These are phyloP conservation scores for Chrysolina americana DNA, from an alignment of 2,888 invertebrate species.

Conservation along the genomic window DNA sequence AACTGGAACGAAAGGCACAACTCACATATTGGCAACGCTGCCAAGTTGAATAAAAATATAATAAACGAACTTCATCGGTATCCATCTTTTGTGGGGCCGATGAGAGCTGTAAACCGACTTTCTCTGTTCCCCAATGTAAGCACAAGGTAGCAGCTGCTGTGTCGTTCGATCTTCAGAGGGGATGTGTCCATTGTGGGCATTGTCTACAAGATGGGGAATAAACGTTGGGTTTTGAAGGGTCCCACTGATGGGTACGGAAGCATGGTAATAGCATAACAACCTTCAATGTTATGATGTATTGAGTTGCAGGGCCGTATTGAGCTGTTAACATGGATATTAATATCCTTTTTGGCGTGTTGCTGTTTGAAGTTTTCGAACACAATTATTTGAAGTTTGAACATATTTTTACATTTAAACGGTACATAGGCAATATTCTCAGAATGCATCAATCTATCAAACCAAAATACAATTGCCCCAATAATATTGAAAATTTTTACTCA, in stretches of 20 bases:
- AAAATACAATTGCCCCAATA: too few relatives aligned
- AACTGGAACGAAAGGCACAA: too few relatives aligned
- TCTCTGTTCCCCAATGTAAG: neutral
- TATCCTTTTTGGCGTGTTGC: too few relatives aligned
- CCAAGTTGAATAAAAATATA: too few relatives aligned
- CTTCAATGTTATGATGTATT: neutral
- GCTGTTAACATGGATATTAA: neutral
- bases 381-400: too few relatives aligned
- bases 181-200: neutral
- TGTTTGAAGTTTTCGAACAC: too few relatives aligned
- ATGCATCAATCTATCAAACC: too few relatives aligned
- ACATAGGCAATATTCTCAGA: too few relatives aligned
- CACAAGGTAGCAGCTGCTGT: neutral
- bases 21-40: too few relatives aligned
- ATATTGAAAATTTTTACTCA: too few relatives aligned
- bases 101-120: neutral
- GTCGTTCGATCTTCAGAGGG: neutral
- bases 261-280: neutral
- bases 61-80: too few relatives aligned
- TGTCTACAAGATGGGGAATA: neutral
- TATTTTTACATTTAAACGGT: too few relatives aligned
- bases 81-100: neutral
- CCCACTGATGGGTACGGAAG: neutral
- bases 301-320: neutral
- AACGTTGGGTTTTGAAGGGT: neutral